phyloP scores from a whole-genome alignment of 2,113 vertebrate species.

The Myxocyprinus asiaticus region DNA sequence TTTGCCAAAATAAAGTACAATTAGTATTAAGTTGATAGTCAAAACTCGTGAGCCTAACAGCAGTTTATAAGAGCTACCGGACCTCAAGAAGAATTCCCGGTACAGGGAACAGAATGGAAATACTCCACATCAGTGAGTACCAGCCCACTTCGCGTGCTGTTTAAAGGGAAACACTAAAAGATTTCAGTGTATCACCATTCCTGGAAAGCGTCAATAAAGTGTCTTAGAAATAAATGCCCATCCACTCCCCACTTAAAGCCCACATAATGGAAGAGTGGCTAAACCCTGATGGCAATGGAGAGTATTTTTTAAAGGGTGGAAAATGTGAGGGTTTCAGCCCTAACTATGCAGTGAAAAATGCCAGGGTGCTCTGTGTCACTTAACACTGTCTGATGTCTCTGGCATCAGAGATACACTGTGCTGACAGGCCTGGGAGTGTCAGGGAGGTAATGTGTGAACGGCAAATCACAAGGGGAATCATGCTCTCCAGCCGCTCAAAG shows the following conservation, averaged over 20 bases:
- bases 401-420: slow-evolving; percentile 63
- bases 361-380: slow-evolving; percentile 57
- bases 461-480: slow-evolving; percentile 35
- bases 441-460: slow-evolving; percentile 46
- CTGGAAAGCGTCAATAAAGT: slow-evolving; percentile 28
- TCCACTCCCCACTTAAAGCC: slow-evolving; percentile 56
- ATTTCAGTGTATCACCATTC: slow-evolving; percentile 58
- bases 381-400: slow-evolving; percentile 64
- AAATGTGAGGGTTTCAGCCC: slow-evolving; percentile 72
- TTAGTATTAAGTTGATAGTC: too few species aligned
- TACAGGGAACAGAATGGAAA: too few species aligned
- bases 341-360: slow-evolving; percentile 48
- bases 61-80: too few species aligned
- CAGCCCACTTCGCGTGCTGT: too few species aligned
- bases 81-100: too few species aligned
- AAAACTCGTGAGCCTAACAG: too few species aligned
- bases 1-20: too few species aligned
- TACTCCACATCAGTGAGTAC: too few species aligned
- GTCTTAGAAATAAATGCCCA: slow-evolving; percentile 67
- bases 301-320: slow-evolving; percentile 67
- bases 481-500: slow-evolving; percentile 58
- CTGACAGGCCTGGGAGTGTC: slow-evolving; percentile 68
- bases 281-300: slow-evolving; percentile 62
- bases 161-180: too few species aligned
- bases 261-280: slow-evolving; percentile 66